Base-by-base conservation (phyloP, 2,888 invertebrate genomes). In the Drosophila helvetica region DNA sequence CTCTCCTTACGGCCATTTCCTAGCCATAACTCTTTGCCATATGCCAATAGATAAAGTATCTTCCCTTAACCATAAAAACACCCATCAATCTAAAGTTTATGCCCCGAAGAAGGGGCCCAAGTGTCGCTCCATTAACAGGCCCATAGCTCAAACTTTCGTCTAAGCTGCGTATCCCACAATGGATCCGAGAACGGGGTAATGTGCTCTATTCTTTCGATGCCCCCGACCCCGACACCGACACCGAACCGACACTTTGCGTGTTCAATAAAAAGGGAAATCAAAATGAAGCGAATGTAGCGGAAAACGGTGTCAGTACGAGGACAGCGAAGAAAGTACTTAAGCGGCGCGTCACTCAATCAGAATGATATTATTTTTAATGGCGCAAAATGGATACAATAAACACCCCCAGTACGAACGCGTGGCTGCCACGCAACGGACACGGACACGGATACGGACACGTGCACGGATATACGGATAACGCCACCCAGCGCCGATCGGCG, bases 291-390 rank as follows among this genome's bases (percentile, higher is more conserved):
- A 52, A 18, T 30, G n/a, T 12, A 47, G 59, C 81, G 85, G 73
- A 80, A 71, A 86, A 86, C 73, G 77, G 87, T 85, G 87, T 85
- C 87, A 84, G 86, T 75, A 79, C 84, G 79, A 79, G 81, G 74
- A 79, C 74, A 78, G 80, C 66, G 70, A 69, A 76, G 82, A 86
- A 80, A 87, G 85, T 87, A 86, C 87, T 88, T 83, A 88, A 86
- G 71, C 86, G 86, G 78, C 85, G 87, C 85, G 85, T 82, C 85
- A 84, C 82, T 88, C 86, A 86, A 86, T 88, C 89, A 88, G 74
- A 88, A 82, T 78, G 85, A 87, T 87, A 86, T 88, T 86, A 86
- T 81, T 88, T 86, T 85, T 87, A 88, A 88, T 86, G 89, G 89
- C 70, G 75, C 58, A 67, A 81, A 84, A 85, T 64, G 75, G 70